Evolutionary conservation across 2,888 invertebrate genomes (phyloP).

Genomic region (Caenorhabditis sulstoni): DNA sequence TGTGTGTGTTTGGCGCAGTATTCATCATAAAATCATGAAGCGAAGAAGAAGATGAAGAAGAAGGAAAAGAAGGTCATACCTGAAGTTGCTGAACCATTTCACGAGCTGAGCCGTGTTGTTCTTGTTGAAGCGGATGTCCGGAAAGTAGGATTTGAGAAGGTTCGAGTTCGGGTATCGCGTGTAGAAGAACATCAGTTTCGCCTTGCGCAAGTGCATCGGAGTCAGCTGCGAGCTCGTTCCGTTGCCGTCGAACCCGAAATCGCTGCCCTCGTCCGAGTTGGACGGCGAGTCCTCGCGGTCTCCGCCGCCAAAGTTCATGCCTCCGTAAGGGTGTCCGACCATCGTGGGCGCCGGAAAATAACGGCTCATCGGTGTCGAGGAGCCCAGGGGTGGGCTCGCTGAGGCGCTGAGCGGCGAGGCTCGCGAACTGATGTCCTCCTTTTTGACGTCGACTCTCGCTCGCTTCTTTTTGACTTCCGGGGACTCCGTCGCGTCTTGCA

Average conservation of each 20-base stretch:
- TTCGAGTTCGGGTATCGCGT: slow-evolving; percentile 98
- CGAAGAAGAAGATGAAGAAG: slow-evolving; percentile 2
- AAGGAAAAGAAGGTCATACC: slow-evolving; percentile 84
- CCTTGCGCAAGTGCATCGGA: slow-evolving; percentile 99
- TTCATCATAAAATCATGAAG: slow-evolving; percentile 3
- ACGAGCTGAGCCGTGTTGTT: slow-evolving; percentile 99
- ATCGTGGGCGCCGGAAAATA: slow-evolving; percentile 74
- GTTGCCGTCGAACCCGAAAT: slow-evolving; percentile 68
- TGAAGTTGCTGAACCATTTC: slow-evolving; percentile 99
- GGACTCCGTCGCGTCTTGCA: slow-evolving; percentile 47
- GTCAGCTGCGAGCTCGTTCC: slow-evolving; percentile 86
- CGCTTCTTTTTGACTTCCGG: slow-evolving; percentile 51
- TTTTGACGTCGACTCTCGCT: slow-evolving; percentile 47
- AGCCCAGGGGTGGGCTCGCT: slow-evolving; percentile 50
- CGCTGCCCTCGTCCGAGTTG: slow-evolving; percentile 75
- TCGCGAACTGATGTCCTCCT: slow-evolving; percentile 56
- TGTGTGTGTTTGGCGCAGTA: slow-evolving; percentile 24
- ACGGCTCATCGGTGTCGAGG: slow-evolving; percentile 16
- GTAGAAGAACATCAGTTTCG: slow-evolving; percentile 99
- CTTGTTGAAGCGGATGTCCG: slow-evolving; percentile 99
- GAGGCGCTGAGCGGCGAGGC: slow-evolving; percentile 62
- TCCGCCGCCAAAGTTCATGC: slow-evolving; percentile 53
- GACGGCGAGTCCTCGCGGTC: slow-evolving; percentile 72
- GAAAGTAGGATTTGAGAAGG: slow-evolving; percentile 99
- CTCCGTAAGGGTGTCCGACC: slow-evolving; percentile 77